These are phyloP conservation scores for Columba janthina DNA, from an alignment of 2,113 vertebrate species.

Conservation along the genomic window DNA sequence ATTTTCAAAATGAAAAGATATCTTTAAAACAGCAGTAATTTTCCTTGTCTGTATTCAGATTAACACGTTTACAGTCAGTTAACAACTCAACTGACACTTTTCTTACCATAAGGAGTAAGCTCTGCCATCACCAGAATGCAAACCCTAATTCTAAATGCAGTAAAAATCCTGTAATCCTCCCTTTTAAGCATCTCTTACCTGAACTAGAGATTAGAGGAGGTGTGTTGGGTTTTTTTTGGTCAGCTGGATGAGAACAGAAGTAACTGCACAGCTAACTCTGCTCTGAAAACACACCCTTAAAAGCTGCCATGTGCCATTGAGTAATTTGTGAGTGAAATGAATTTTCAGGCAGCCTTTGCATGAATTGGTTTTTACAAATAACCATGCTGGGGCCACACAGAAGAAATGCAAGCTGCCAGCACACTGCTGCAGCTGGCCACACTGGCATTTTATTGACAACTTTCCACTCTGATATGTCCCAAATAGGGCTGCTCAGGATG, in stretches of 20 bases:
- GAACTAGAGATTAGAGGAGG: not conserved
- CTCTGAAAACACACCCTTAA: not conserved
- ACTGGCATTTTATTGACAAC: not conserved
- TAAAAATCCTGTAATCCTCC: not conserved
- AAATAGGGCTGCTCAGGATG: not conserved
- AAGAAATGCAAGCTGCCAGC: not conserved
- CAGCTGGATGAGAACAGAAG: not conserved
- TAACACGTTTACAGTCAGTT: not conserved
- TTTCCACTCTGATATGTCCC: not conserved
- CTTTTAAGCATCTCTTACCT: not conserved
- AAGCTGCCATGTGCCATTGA: not conserved
- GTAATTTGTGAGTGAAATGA: not conserved
- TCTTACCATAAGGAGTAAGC: not conserved
- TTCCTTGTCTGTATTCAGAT: not conserved
- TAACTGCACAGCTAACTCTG: not conserved
- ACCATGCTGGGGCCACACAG: rapidly evolving
- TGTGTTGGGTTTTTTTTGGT: not conserved
- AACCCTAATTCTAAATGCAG: not conserved
- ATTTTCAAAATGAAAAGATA: not conserved
- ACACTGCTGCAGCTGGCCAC: rapidly evolving
- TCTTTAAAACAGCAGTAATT: not conserved
- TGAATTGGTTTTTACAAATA: not conserved
- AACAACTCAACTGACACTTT: not conserved
- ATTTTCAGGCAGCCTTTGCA: not conserved
- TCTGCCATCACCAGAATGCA: not conserved